Evolutionary conservation across 2,888 invertebrate genomes (phyloP), one percentile per base, ranked within the genome.

Genomic region (Drosophila leonis): DNA sequence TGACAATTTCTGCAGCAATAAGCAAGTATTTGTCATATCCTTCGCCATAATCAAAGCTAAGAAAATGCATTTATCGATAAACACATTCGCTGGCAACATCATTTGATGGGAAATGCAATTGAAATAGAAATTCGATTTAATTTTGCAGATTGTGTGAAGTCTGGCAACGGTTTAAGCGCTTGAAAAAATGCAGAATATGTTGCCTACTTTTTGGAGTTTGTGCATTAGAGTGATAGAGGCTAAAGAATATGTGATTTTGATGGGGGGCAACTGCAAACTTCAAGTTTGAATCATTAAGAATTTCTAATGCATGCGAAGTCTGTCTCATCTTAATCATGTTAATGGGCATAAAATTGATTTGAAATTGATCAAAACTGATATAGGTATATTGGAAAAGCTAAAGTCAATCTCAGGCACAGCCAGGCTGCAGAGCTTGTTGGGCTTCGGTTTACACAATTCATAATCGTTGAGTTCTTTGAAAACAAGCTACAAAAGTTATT

Each of bases 1-100:
- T 8, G 67, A 29, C 29, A 61, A 35, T 33, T 24, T 39, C 64
- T 41, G n/a, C 31, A 39, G 49, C 20, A 39, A 39, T 60, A 18
- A 29, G 59, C 13, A 59, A 27, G 49, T 49, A 49, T 41, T 41
- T 41, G 41, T 37, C 35, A 33, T 41, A 56, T 31, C 41, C 56
- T n/a, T 3, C n/a, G 15, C 54, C 29, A 49, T 54, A 54, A 65
- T 52, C 54, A 48, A 6, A 24, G 49, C 29, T 20, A 1, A 10
- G 24, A 42, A 69, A 65, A 68, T 52, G 60, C 44, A 57, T 48
- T 52, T 54, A 63, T 63, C 64, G 68, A 60, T 63, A 52, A 51
- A 42, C 33, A 31, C 46, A 59, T 44, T 44, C 27, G 29, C 20
- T 42, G 8, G 10, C 24, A 35, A 48, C 41, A 52, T 31, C 18